These are phyloP conservation scores for Galeruca laticollis DNA, from an alignment of 2,888 invertebrate genomes.

Conservation along the genomic window DNA sequence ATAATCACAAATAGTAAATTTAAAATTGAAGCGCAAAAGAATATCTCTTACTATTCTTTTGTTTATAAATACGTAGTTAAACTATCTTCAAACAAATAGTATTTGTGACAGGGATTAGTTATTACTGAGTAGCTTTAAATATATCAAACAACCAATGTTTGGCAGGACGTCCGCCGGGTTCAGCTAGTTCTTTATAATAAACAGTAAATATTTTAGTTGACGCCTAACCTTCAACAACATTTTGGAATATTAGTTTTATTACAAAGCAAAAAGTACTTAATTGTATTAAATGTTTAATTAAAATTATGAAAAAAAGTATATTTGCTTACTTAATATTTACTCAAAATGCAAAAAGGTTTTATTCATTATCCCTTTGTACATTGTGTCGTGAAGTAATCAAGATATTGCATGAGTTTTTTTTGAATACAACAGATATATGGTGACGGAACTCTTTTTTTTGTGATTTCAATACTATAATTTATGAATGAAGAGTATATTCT, in stretches of 20 bases:
- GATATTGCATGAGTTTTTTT: not conserved
- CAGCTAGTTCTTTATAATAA: no score
- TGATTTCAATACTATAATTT: not conserved
- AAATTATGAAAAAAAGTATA: conserved; percentile 7
- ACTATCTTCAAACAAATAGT: no score
- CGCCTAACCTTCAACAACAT: not conserved
- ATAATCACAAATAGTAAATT: no score
- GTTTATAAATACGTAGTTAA: no score
- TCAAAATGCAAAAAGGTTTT: not conserved
- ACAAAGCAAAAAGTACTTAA: not conserved
- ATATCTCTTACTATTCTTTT: no score
- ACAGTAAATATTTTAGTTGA: no score
- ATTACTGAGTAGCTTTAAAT: no score
- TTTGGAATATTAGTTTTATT: not conserved
- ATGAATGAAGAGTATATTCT: not conserved
- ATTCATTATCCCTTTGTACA: not conserved
- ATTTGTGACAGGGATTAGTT: no score
- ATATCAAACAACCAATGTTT: no score
- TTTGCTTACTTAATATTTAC: conserved; percentile 13
- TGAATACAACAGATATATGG: not conserved
- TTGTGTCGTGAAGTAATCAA: not conserved
- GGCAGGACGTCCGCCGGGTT: no score
- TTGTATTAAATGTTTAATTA: not conserved
- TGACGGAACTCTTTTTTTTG: not conserved
- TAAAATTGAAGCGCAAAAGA: no score